Base-by-base conservation (phyloP, 2,888 invertebrate species). In the Alloplasta piceator region DNA sequence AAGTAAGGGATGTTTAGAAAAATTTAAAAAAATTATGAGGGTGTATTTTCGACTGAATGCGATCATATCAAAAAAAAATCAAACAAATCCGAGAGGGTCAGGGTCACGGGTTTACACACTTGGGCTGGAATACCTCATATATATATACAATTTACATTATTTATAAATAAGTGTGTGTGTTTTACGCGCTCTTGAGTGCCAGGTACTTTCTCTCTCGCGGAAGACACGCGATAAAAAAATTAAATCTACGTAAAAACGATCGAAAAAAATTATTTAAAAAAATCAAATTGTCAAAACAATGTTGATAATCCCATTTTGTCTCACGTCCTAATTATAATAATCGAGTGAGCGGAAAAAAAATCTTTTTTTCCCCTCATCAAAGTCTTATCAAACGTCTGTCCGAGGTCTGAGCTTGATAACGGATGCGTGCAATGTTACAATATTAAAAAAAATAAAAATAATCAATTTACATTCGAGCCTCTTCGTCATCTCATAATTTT, bases 361-460 rank as follows among this genome's bases (percentile, higher is more conserved):
- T 60, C 36, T 39, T 41, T 68, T 70, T 9, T 70, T 50, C 68
- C 12, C 41, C 43, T 74, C 56, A n/a, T 61, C 9, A 14, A 10
- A 46, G 12, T 68, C 50, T 80, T 78, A 82, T 82, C 80, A 58
- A 58, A 63, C 74, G 83, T 80, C 71, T 80, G 80, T 73, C 60
- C 56, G 70, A 72, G 52, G 83, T 83, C 80, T 82, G 78, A 73
- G 36, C 38, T 12, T 63, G 80, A 83, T 83, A 82, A 78, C 77
- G 48, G 38, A 6, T 41, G 52, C 26, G 41, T 12, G 4, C 26
- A 26, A 26, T 26, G 26, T 26, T 26, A 26, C 26, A 26, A 26
- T 26, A 26, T 26, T n/a, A n/a, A n/a, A n/a, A 26, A 26, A 26
- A 26, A 26, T 26, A 26, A 26, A 26, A 26, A 14, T 10, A 52